Conservation (phyloP, 2,113 vertebrate species). For the Synodontis membranacea region DNA sequence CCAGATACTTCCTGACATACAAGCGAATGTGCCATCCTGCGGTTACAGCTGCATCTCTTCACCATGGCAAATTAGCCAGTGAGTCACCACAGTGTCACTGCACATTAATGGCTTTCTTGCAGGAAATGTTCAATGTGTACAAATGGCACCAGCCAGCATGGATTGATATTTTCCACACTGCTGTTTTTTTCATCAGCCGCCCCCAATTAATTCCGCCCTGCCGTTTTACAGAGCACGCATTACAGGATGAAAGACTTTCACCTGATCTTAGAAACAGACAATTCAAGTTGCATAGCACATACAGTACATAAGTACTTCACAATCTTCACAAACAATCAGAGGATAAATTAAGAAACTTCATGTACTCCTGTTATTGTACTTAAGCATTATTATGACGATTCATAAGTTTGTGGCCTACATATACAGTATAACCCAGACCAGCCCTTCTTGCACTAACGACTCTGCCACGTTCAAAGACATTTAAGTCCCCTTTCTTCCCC, state of each 20-base stretch:
- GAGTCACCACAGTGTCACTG: constrained; percentile 60
- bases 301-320: too few relatives aligned
- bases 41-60: constrained; percentile 67
- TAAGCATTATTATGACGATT: too few relatives aligned
- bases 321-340: not conserved
- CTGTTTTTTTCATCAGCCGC: constrained; percentile 21
- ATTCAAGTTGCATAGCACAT: not conserved
- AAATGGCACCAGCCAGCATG: constrained; percentile 39
- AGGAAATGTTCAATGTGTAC: constrained; percentile 56
- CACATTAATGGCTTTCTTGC: constrained; percentile 50
- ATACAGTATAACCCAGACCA: too few relatives aligned
- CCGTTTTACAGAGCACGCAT: not conserved
- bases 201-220: not conserved
- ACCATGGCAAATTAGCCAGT: constrained; percentile 51
- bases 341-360: not conserved
- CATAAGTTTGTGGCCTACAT: too few relatives aligned
- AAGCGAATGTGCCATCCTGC: constrained; percentile 52
- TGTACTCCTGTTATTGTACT: not conserved
- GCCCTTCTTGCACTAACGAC: too few relatives aligned
- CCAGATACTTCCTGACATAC: constrained; percentile 53
- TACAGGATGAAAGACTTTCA: not conserved
- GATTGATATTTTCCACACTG: constrained; percentile 30
- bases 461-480: too few relatives aligned
- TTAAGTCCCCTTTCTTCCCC: too few relatives aligned
- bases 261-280: not conserved